These are phyloP conservation scores for Lepidostoma basale DNA, from an alignment of 1,140 invertebrate genomes.

Conservation along the genomic window DNA sequence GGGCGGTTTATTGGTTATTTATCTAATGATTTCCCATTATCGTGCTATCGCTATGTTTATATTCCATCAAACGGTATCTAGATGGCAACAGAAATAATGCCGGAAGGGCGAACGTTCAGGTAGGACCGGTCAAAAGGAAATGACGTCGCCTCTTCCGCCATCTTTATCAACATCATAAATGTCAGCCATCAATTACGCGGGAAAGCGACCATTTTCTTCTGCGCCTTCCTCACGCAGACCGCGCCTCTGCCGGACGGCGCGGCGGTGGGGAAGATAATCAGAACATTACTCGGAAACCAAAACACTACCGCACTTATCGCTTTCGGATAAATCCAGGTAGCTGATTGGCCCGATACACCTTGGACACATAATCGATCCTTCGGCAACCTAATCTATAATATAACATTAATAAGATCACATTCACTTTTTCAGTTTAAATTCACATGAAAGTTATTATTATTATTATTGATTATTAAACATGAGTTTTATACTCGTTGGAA, in stretches of 20 bases:
- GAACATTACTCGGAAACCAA: slow-evolving; percentile 36
- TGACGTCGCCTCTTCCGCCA: slow-evolving; percentile 5
- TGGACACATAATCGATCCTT: too few species aligned
- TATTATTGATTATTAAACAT: too few species aligned
- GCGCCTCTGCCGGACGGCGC: slow-evolving; percentile 30
- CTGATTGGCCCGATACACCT: slow-evolving; percentile 35
- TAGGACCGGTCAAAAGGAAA: slow-evolving; percentile 1
- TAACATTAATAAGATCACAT: too few species aligned
- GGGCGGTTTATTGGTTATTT: too few species aligned
- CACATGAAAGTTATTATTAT: too few species aligned
- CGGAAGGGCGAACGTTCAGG: slow-evolving; percentile 7
- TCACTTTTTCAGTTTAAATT: too few species aligned
- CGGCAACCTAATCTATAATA: too few species aligned
- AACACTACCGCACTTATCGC: slow-evolving; percentile 36
- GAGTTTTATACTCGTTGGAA: too few species aligned
- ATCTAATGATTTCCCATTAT: slow-evolving; percentile 11
- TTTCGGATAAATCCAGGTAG: slow-evolving; percentile 32
- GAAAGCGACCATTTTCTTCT: slow-evolving; percentile 26
- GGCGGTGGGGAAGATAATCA: slow-evolving; percentile 21
- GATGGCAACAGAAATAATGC: slow-evolving; percentile 7
- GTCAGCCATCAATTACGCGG: slow-evolving; percentile 39
- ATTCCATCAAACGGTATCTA: slow-evolving; percentile 15
- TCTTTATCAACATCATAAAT: slow-evolving; percentile 43
- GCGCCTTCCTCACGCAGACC: slow-evolving; percentile 29
- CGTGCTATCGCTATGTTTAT: slow-evolving; percentile 6